Percentiles rank a stretch among this genome's conserved stretches.
Conservation (phyloP, 2,113 vertebrate species). For the Mus spicilegus region DNA sequence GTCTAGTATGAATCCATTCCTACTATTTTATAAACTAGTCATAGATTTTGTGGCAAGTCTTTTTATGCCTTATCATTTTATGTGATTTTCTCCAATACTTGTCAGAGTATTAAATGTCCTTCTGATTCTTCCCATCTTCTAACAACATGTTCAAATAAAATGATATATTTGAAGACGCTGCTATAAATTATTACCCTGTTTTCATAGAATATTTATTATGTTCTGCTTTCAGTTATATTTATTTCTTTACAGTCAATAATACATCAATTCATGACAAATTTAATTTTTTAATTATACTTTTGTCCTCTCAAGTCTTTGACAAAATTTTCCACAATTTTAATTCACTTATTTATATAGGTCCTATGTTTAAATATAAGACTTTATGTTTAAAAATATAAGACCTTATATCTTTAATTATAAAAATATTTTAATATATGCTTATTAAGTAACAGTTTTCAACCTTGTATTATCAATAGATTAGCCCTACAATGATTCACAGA, state of each 20-base stretch:
- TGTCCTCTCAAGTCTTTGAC: neutral
- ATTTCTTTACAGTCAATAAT: neutral
- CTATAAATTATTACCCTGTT: neutral
- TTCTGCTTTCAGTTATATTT: neutral
- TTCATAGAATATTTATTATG: neutral
- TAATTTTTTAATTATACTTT: neutral
- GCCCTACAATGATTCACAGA: neutral
- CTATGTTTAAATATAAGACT: neutral
- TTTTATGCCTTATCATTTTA: neutral
- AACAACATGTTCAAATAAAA: neutral
- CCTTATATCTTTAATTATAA: neutral
- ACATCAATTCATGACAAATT: neutral
- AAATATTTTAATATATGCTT: neutral
- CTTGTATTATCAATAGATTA: neutral
- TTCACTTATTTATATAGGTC: neutral
- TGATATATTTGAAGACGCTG: neutral
- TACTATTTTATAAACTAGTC: neutral
- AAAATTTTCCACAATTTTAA: neutral
- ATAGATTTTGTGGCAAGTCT: neutral
- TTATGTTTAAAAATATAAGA: no score
- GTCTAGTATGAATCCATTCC: neutral
- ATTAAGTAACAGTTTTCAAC: constrained; percentile 22
- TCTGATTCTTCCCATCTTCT: neutral
- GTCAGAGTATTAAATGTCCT: neutral
- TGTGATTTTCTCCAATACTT: neutral